A percentile compares a stretch with the other conserved stretches of the same genome.
These are phyloP conservation scores for Adela reaumurella DNA, from an alignment of 2,888 invertebrate genomes.

Conservation along the genomic window DNA sequence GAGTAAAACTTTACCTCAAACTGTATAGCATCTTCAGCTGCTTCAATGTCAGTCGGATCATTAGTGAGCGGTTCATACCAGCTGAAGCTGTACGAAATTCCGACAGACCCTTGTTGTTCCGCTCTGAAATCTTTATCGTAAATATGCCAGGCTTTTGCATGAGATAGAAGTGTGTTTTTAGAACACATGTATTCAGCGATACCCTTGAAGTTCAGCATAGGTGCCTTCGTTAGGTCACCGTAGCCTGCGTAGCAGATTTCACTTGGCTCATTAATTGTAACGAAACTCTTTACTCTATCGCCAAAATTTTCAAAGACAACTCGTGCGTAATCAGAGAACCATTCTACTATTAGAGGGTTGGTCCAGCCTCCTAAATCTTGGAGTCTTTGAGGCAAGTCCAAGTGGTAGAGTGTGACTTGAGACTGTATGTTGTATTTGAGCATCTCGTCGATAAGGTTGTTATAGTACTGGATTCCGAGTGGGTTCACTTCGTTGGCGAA, in stretches of 20 bases:
- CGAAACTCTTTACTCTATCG: constrained; percentile 51
- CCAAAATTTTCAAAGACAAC: constrained; percentile 38
- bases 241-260: constrained; percentile 41
- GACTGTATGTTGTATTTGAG: constrained; percentile 62
- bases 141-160: constrained; percentile 47
- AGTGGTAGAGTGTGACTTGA: constrained; percentile 53
- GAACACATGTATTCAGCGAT: constrained; percentile 49
- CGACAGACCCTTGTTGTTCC: constrained; percentile 2
- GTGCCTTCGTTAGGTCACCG: constrained; percentile 25
- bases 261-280: constrained; percentile 57
- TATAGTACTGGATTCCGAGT: too few relatives aligned
- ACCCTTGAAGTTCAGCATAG: constrained; percentile 28
- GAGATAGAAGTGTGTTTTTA: constrained; percentile 47
- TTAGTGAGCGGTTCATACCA: too few relatives aligned
- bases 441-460: too few relatives aligned
- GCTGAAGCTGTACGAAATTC: too few relatives aligned
- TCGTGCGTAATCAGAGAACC: constrained; percentile 47
- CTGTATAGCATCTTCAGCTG: too few relatives aligned
- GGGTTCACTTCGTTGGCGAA: too few relatives aligned
- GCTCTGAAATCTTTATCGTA: too few relatives aligned
- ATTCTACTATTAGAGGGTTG: constrained; percentile 33
- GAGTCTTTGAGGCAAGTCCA: constrained; percentile 50
- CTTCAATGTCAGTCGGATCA: too few relatives aligned
- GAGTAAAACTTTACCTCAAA: too few relatives aligned
- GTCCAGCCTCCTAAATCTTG: constrained; percentile 53